Percentiles rank a stretch among this genome's conserved stretches.
Conservation (phyloP, 1,140 invertebrate species). For the Ylistrum balloti region DNA sequence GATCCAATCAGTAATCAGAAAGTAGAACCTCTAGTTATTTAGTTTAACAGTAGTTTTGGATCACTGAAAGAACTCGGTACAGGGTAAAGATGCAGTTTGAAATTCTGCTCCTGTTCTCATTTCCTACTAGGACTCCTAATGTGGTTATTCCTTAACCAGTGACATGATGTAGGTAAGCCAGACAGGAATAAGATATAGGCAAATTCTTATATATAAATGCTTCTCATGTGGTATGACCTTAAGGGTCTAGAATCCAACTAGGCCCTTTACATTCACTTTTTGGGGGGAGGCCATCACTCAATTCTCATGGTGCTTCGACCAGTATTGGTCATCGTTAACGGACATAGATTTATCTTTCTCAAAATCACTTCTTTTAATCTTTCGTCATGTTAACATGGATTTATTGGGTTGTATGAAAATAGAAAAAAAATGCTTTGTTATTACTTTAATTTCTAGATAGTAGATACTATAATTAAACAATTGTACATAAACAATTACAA, state of each 20-base stretch:
- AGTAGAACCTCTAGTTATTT: too few species aligned
- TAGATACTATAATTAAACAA: conserved; percentile 40
- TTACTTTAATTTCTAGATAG: conserved; percentile 40
- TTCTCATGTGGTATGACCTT: background rate
- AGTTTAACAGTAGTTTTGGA: too few species aligned
- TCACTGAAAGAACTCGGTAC: too few species aligned
- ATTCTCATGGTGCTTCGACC: conserved; percentile 37
- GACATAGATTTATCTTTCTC: background rate
- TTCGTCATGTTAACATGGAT: conserved; percentile 5
- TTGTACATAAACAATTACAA: conserved; percentile 26
- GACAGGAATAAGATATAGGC: background rate
- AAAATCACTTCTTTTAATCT: conserved; percentile 4
- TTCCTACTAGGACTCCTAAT: too few species aligned
- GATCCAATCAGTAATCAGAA: too few species aligned
- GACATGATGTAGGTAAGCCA: background rate
- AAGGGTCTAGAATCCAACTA: background rate
- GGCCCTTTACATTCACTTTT: background rate
- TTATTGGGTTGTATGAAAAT: conserved; percentile 11
- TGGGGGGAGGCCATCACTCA: conserved; percentile 18
- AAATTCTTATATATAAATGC: background rate
- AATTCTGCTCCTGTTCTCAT: too few species aligned
- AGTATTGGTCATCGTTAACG: background rate
- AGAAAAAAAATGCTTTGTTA: conserved; percentile 40
- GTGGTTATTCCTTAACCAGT: too few species aligned
- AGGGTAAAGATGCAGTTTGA: too few species aligned